Evolutionary conservation across 1,140 invertebrate genomes (phyloP), one percentile per base, ranked within the genome.

Genomic region (Drosophila lacertosa): DNA sequence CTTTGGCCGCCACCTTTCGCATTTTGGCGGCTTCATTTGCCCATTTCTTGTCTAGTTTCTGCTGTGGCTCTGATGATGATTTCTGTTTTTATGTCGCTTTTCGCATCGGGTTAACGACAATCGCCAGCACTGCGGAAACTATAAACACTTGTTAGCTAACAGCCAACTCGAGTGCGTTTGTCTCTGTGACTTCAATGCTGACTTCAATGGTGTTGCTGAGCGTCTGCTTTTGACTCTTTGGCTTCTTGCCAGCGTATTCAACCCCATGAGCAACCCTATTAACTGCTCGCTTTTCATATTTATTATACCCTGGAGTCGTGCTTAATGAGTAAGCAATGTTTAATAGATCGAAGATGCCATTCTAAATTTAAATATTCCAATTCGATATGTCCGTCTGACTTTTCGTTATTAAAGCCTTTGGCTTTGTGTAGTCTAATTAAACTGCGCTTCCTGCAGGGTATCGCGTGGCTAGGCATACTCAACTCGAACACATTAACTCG

Each of bases 181-280:
- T 40, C 35, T 50, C 15, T 26, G 11, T 13, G 24, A 20, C 11
- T 39, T 5, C 20, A 10, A 45, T 9, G 55, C 13, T 55, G 26
- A 11, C 10, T 10, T 9, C n/a, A 7, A 10, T 6, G 13, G 4
- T 24, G 44, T 29, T 7, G 26, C 26, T n/a, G n/a, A n/a, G n/a
- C n/a, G n/a, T n/a, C 26, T 29, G 26, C 6, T 29, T 9, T 29
- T 6, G 26, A 9, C 26, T 29, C 26, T 29, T 35, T 13, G n/a
- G 33, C 33, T 35, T 35, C n/a, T 4, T 35, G 33, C 42, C 33
- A 15, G 16, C 29, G 29, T 48, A 33, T 16, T 62, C 26, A 67
- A 53, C 57, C 57, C 62, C 16, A 26, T 47, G 11, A 58, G 26
- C 45, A 40, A 57, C 66, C 66, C 66, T 44, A 48, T 32, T 47